These are phyloP conservation scores for Crepidodera aurea DNA, from an alignment of 2,888 invertebrate species.

Conservation along the genomic window DNA sequence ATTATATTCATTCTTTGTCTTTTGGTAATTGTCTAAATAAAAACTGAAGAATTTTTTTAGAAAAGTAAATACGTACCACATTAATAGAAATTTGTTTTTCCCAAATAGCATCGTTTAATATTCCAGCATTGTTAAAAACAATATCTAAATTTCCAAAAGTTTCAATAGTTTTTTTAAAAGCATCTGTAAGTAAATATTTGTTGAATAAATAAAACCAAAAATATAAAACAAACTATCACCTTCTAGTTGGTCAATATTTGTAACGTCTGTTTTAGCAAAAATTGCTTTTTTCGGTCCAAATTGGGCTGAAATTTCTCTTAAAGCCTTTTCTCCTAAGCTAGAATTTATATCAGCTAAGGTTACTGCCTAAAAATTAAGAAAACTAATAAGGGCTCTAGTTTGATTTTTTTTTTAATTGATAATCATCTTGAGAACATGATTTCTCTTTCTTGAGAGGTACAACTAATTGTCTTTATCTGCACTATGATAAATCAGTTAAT, in stretches of 20 bases:
- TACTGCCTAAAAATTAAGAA: slow-evolving; percentile 42
- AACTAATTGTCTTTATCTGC: not conserved
- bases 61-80: slow-evolving; percentile 38
- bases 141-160: slow-evolving; percentile 43
- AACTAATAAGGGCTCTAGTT: not conserved
- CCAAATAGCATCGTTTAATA: slow-evolving; percentile 43
- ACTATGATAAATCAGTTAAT: not conserved
- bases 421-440: too few relatives aligned
- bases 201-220: too few relatives aligned
- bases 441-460: too few relatives aligned
- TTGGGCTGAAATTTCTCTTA: slow-evolving; percentile 38
- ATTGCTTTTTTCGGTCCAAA: slow-evolving; percentile 44
- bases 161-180: slow-evolving; percentile 43
- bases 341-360: slow-evolving; percentile 43
- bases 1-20: too few relatives aligned
- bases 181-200: slow-evolving; percentile 43
- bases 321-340: slow-evolving; percentile 33
- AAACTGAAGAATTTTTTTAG: too few relatives aligned
- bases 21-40: too few relatives aligned
- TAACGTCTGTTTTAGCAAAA: slow-evolving; percentile 45
- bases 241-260: slow-evolving; percentile 39
- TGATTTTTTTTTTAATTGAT: not conserved
- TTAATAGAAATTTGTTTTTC: slow-evolving; percentile 43
- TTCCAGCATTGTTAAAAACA: slow-evolving; percentile 46
- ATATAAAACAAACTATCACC: slow-evolving; percentile 34